Base-by-base conservation (phyloP, 2,888 invertebrate genomes). In the Cerceris ruficornis region DNA sequence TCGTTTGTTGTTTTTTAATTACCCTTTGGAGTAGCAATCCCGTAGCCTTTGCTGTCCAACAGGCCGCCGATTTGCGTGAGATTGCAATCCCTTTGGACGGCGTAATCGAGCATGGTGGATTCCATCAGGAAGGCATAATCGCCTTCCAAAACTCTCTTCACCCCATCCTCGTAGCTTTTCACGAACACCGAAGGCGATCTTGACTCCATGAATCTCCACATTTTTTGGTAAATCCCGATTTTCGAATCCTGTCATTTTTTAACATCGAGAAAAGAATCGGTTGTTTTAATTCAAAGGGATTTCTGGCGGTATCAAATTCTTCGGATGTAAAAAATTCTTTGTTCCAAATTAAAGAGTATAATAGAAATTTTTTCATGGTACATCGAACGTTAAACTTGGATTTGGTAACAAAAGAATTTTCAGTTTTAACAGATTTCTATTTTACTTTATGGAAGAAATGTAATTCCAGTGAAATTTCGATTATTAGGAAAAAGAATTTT, bases 101-200 rank as follows among this genome's bases (percentile, higher is more conserved):
- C 95, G 90, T 98, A 99, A 92, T 99, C 99, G 77, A 99, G 93
- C 96, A 98, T 98, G 0, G 99, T 98, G 0, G 98, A 98, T 93
- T 99, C 99, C 97, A 99, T 98, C 15, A 99, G 94, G 91, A 98
- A 99, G 0, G 99, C 99, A 92, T 99, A 99, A 92, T 98, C 97
- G 0, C 97, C 98, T 66, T 95, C 95, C 64, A 98, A 93, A 0
- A 98, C 99, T 61, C 96, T 93, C 85, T 95, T 94, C 41, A 98
- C 97, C 0, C 99, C 99, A 86, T 98, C 98, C 84, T 98, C 97
- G 91, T 98, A 98, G 0, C 96, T 96, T 64, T 96, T 94, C 0
- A 98, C 98, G 88, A 99, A 97, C 0, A 97, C 97, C 0, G 96
- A 95, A 0, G 97, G 96, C 42, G 95, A 94, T 87, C 95, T 93